Conservation (phyloP, 2,113 vertebrate species). For the Gobiocypris rarus region DNA sequence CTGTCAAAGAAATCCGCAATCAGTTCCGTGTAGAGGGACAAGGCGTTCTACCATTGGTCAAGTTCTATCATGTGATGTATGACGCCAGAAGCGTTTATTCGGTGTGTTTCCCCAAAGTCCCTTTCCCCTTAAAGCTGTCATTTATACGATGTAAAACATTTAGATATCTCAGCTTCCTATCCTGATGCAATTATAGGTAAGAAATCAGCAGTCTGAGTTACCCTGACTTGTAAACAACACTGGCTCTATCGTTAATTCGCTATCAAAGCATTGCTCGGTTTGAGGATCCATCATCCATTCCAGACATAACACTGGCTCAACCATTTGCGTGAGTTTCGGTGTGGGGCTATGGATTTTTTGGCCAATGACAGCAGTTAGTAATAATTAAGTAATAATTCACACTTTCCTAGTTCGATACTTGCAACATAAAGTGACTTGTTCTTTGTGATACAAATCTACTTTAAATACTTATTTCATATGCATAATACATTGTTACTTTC, state of each 20-base stretch:
- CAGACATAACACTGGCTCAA: background rate
- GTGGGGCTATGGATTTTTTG: background rate
- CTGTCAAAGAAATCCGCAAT: slow-evolving; percentile 58
- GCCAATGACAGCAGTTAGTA: background rate
- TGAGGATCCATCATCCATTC: no score
- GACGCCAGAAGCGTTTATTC: slow-evolving; percentile 33
- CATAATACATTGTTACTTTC: background rate
- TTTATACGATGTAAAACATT: background rate
- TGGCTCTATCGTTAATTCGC: background rate
- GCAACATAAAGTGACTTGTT: background rate
- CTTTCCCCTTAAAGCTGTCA: no score
- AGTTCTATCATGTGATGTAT: slow-evolving; percentile 50
- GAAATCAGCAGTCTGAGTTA: background rate
- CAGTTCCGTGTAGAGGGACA: slow-evolving; percentile 69
- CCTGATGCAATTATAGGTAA: background rate
- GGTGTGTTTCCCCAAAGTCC: background rate
- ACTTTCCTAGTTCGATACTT: background rate
- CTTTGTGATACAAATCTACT: background rate
- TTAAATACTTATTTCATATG: background rate
- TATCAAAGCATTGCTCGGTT: background rate
- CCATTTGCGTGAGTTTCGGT: background rate
- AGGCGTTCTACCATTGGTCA: slow-evolving; percentile 65
- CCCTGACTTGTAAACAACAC: background rate
- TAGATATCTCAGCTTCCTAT: background rate
- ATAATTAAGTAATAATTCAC: no score